These are phyloP conservation scores for Cabera pusaria DNA, from an alignment of 2,888 invertebrate genomes.

Conservation along the genomic window DNA sequence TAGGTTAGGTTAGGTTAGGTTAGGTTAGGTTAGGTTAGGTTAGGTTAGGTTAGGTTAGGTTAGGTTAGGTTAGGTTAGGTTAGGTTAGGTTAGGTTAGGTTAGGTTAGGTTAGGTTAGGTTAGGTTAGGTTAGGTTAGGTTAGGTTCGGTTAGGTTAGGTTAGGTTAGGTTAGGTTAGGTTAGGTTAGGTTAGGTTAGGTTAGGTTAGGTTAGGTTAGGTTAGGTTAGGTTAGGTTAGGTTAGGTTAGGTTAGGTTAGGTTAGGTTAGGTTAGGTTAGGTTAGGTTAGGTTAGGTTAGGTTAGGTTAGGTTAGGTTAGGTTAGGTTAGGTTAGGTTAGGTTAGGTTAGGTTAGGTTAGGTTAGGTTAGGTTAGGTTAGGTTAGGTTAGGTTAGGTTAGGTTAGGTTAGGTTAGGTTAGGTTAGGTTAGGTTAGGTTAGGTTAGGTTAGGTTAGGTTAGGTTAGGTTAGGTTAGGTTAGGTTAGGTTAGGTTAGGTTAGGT, in stretches of 20 bases:
- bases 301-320: slow-evolving; percentile 6
- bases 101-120: slow-evolving; percentile 7
- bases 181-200: slow-evolving; percentile 9
- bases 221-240: slow-evolving; percentile 5
- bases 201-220: slow-evolving; percentile 6
- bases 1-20: slow-evolving; percentile 7
- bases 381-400: too few species aligned
- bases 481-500: too few species aligned
- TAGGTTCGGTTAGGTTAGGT: slow-evolving; percentile 8
- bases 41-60: slow-evolving; percentile 7
- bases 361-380: too few species aligned
- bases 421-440: too few species aligned
- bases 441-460: too few species aligned
- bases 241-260: slow-evolving; percentile 2
- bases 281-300: slow-evolving; percentile 6
- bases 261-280: slow-evolving; percentile 6
- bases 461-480: too few species aligned
- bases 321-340: too few species aligned
- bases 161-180: slow-evolving; percentile 11
- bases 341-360: too few species aligned
- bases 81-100: slow-evolving; percentile 7
- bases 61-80: slow-evolving; percentile 7
- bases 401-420: too few species aligned
- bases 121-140: slow-evolving; percentile 7
- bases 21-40: slow-evolving; percentile 7